Conservation (phyloP, 2,797 vertebrate species). For the Gallirallus australis region DNA sequence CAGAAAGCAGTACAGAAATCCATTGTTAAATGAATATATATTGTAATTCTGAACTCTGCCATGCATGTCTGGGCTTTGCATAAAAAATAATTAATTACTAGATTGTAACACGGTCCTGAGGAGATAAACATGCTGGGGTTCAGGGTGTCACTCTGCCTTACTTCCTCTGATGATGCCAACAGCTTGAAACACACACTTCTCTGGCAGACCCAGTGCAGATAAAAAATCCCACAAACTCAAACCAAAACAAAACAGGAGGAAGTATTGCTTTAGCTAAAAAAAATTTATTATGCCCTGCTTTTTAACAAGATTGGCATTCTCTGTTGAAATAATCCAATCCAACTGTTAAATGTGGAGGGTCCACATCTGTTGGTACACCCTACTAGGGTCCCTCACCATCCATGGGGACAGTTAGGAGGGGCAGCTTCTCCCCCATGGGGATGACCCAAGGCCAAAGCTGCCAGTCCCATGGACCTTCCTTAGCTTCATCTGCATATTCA, state of each 20-base stretch:
- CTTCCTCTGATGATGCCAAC: neutral
- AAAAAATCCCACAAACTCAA: neutral
- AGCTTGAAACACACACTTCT: neutral
- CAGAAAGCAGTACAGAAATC: constrained; percentile 32
- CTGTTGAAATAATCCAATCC: neutral
- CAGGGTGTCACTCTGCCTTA: neutral
- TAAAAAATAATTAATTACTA: constrained; percentile 52
- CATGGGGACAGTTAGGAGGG: rapidly evolving
- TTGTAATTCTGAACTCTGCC: constrained; percentile 40
- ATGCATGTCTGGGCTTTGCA: constrained; percentile 32
- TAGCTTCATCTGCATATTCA: neutral
- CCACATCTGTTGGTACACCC: neutral
- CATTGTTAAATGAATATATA: constrained; percentile 29
- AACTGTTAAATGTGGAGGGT: neutral
- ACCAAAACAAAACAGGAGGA: neutral
- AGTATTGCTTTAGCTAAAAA: neutral
- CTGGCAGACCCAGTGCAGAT: neutral
- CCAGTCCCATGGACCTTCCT: neutral
- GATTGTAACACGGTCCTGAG: neutral
- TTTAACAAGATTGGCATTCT: neutral
- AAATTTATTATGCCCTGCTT: neutral
- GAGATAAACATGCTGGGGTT: constrained; percentile 9
- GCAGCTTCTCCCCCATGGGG: rapidly evolving
- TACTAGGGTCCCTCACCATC: neutral
- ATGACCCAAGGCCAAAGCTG: neutral